A percentile compares a stretch with the other conserved stretches of the same genome.
These are phyloP conservation scores for Lithophane ornitopus DNA, from an alignment of 2,888 invertebrate genomes.

Conservation along the genomic window DNA sequence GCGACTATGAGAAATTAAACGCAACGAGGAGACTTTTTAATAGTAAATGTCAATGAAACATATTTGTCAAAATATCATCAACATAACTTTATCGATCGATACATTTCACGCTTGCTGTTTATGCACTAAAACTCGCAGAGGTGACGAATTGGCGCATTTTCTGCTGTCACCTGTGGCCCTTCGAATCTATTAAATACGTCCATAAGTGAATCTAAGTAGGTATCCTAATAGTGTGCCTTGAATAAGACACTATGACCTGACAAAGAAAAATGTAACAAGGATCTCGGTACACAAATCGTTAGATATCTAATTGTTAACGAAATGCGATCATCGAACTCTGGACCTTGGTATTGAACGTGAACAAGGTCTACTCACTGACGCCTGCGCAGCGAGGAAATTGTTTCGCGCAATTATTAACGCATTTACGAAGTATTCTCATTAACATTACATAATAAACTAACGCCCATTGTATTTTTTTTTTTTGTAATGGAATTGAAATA, in stretches of 20 bases:
- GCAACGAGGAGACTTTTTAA: not conserved
- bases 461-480: not conserved
- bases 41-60: not conserved
- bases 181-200: not conserved
- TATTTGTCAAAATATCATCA: not conserved
- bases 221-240: too few relatives aligned
- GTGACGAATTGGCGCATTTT: not conserved
- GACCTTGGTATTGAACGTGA: conserved; percentile 87
- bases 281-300: conserved; percentile 28
- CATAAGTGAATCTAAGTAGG: not conserved
- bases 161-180: not conserved
- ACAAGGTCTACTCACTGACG: conserved; percentile 76
- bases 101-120: too few relatives aligned
- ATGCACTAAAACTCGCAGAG: not conserved
- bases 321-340: conserved; percentile 88
- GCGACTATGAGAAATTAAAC: not conserved
- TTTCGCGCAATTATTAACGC: conserved; percentile 42
- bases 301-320: conserved; percentile 72
- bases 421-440: not conserved
- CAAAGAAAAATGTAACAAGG: conserved; percentile 16
- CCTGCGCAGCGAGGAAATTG: conserved; percentile 54
- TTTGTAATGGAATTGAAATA: not conserved
- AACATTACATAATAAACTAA: conserved; percentile 26
- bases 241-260: not conserved
- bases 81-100: too few relatives aligned